These are phyloP conservation scores for Rhyacophila brunnea DNA, from an alignment of 1,140 invertebrate species.

Conservation along the genomic window DNA sequence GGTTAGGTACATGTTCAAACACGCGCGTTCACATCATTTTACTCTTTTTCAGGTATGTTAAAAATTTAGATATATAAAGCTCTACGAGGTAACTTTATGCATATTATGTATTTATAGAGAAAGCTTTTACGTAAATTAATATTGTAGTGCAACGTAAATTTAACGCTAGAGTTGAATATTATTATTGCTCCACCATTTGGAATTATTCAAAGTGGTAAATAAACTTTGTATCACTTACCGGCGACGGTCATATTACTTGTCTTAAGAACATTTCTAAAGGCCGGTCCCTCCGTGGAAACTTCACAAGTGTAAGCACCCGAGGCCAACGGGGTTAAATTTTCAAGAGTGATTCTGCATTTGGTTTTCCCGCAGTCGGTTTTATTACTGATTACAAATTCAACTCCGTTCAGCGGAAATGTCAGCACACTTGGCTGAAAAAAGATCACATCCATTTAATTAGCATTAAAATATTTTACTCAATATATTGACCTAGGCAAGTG, in stretches of 20 bases:
- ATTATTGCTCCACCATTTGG: no score
- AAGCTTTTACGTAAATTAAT: neutral
- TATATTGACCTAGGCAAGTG: no score
- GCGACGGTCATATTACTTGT: slow-evolving; percentile 52
- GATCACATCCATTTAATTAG: neutral
- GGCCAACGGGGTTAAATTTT: slow-evolving; percentile 39
- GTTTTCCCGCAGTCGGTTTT: slow-evolving; percentile 40
- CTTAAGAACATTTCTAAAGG: slow-evolving; percentile 47
- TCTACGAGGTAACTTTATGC: no score
- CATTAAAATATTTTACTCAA: no score
- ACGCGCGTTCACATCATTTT: no score
- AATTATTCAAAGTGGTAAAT: no score
- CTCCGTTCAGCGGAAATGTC: slow-evolving; percentile 10
- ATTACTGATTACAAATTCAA: neutral
- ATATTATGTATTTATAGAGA: no score
- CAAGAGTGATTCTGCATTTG: slow-evolving; percentile 43
- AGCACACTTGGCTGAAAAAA: slow-evolving; percentile 8
- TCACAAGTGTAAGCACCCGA: slow-evolving; percentile 53
- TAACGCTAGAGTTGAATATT: no score
- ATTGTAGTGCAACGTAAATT: neutral
- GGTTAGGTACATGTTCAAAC: no score
- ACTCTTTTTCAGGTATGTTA: no score
- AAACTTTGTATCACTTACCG: slow-evolving; percentile 39
- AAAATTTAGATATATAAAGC: no score
- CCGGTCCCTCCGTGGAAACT: slow-evolving; percentile 54